These are phyloP conservation scores for Nycticryphes semicollaris DNA, from an alignment of 2,113 vertebrate genomes.

Conservation along the genomic window DNA sequence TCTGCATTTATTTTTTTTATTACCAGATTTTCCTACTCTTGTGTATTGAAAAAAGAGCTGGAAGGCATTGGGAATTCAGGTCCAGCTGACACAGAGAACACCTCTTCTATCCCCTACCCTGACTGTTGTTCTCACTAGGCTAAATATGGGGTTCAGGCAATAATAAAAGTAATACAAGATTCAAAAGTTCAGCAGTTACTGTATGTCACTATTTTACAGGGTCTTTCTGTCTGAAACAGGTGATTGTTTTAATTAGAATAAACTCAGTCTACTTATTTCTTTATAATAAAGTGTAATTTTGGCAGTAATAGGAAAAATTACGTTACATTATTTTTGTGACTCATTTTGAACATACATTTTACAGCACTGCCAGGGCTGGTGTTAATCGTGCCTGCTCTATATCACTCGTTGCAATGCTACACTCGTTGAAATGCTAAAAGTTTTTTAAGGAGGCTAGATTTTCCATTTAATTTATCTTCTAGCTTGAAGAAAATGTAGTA, in stretches of 20 bases:
- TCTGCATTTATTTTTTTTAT: neutral
- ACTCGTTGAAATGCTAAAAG: neutral
- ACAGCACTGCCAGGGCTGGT: neutral
- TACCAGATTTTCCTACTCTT: neutral
- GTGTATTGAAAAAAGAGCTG: neutral
- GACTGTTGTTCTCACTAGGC: neutral
- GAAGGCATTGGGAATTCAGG: neutral
- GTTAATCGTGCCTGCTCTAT: neutral
- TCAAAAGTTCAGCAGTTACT: neutral
- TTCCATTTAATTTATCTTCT: neutral
- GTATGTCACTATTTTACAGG: neutral
- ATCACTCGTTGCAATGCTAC: neutral
- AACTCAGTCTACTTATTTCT: neutral
- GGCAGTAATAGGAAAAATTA: neutral
- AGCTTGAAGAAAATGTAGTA: neutral
- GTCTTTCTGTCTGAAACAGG: neutral
- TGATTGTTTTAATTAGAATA: neutral
- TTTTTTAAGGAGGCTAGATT: neutral
- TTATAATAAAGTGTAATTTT: neutral
- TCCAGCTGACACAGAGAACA: neutral
- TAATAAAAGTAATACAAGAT: neutral
- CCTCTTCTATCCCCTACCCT: neutral
- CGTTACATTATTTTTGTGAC: neutral
- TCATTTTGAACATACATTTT: neutral
- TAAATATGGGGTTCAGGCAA: neutral